phyloP scores from a whole-genome alignment of 2,888 invertebrate genomes.

The Eupithecia tripunctaria region DNA sequence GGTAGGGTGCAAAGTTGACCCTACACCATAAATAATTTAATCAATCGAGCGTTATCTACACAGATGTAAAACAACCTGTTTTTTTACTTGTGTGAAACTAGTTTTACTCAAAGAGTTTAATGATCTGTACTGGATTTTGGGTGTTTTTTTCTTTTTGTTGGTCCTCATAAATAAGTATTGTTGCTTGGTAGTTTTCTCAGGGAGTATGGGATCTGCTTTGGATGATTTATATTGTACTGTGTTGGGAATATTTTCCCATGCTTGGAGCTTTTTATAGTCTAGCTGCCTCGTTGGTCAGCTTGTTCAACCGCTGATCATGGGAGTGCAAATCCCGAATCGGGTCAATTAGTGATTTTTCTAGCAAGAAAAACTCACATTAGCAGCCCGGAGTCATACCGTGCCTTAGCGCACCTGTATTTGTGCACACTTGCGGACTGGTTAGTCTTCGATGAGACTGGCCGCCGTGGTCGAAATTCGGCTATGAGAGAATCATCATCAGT shows the following conservation, averaged over 20 bases:
- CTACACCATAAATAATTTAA: slow-evolving; percentile 41
- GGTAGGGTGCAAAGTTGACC: slow-evolving; percentile 32
- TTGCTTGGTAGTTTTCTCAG: neutral
- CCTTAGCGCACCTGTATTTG: too few relatives aligned
- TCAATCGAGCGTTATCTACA: slow-evolving; percentile 40
- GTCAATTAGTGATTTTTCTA: too few relatives aligned
- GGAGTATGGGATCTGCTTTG: neutral
- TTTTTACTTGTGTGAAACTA: slow-evolving; percentile 17
- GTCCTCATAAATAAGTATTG: neutral
- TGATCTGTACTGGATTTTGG: slow-evolving; percentile 4
- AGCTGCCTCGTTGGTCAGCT: too few relatives aligned
- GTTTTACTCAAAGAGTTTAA: slow-evolving; percentile 15
- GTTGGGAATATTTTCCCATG: neutral
- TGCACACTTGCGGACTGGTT: too few relatives aligned
- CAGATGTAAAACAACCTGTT: slow-evolving; percentile 39
- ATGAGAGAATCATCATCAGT: too few relatives aligned
- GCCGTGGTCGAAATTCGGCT: too few relatives aligned
- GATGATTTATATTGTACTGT: neutral
- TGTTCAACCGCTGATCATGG: too few relatives aligned
- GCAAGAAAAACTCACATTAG: too few relatives aligned
- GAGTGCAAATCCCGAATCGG: too few relatives aligned
- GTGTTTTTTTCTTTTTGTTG: neutral
- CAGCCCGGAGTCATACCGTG: too few relatives aligned
- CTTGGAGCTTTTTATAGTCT: too few relatives aligned
- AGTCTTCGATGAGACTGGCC: too few relatives aligned